phyloP scores from a whole-genome alignment of 2,113 vertebrate species.

The Cyphomyrus plagiostoma region DNA sequence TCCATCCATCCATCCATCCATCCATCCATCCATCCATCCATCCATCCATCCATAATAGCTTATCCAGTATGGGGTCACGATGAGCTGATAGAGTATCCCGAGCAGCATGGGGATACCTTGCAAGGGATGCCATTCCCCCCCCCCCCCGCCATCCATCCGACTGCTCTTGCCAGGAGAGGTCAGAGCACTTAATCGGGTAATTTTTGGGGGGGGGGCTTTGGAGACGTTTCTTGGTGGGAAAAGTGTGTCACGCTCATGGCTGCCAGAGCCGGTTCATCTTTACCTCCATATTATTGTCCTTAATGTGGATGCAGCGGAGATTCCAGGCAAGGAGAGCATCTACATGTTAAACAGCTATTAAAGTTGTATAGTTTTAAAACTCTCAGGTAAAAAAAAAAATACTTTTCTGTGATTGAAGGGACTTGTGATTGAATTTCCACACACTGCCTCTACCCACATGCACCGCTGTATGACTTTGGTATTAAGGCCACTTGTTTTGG shows the following conservation, averaged over 20 bases:
- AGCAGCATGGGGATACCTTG: neutral
- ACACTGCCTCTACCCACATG: constrained; percentile 73
- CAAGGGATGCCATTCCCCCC: neutral
- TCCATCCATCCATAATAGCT: neutral
- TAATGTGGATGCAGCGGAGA: constrained; percentile 51
- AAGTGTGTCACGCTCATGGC: constrained; percentile 71
- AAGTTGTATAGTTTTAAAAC: constrained; percentile 82
- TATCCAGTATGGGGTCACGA: neutral
- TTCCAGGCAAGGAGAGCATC: constrained; percentile 67
- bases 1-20: neutral
- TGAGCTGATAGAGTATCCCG: neutral
- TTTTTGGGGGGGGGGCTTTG: constrained; percentile 29
- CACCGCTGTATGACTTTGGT: constrained; percentile 75
- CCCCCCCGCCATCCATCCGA: neutral
- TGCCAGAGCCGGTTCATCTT: constrained; percentile 70
- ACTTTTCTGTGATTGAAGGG: constrained; percentile 80
- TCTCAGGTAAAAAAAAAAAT: constrained; percentile 65
- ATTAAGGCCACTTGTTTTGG: constrained; percentile 90
- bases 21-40: neutral
- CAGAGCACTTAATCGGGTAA: neutral
- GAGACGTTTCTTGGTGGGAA: constrained; percentile 57
- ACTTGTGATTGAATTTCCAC: constrained; percentile 93
- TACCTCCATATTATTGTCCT: constrained; percentile 55
- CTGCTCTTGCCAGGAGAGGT: neutral
- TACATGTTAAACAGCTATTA: constrained; percentile 78